Base-by-base conservation (phyloP, 2,888 invertebrate species). In the Phalera bucephala region DNA sequence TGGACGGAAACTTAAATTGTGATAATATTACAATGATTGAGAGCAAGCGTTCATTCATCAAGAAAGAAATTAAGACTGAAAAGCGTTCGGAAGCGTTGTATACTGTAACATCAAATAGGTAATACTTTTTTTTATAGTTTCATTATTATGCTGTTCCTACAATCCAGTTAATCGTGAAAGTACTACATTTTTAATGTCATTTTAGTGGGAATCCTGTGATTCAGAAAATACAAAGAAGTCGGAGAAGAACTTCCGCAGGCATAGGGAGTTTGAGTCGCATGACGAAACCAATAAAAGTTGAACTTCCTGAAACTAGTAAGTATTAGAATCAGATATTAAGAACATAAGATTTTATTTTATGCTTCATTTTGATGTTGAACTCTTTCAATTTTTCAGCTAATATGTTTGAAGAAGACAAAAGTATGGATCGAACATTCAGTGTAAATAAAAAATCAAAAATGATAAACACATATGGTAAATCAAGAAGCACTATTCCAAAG, bases 51-150 rank as follows among this genome's bases (percentile, higher is more conserved):
- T 59, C 75, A 0, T 64, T 64, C 36, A 44, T 71, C 11, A 81
- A 81, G 43, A 80, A 79, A 50, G 84, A 84, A 37, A 54, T 63
- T 12, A 81, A 79, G 55, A 52, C 69, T 39, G 85, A 83, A 43
- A 52, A 56, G 13, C 70, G 68, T 4, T 46, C 73, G 1, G 83
- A 83, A 23, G 72, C 83, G 0, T 49, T 81, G 46, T 87, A 87
- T 51, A 80, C 83, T 0, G 75, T 86, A 3, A 83, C 84, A 5
- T 75, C 84, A 1, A 81, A 72, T 54, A 83, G 84, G 84, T 84
- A 66, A 48, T 26, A 10, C 9, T 22, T 27, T 2, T 12, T 11
- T 12, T 13, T 17, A 17, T 17, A 17, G 17, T 3, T 17, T 5
- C 17, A 17, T 17, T 17, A 17, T 17, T 17, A 17, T n/a, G n/a